A percentile compares a stretch with the other conserved stretches of the same genome.
Conservation (phyloP, 1,140 invertebrate genomes). For the Danaus plexippus region DNA sequence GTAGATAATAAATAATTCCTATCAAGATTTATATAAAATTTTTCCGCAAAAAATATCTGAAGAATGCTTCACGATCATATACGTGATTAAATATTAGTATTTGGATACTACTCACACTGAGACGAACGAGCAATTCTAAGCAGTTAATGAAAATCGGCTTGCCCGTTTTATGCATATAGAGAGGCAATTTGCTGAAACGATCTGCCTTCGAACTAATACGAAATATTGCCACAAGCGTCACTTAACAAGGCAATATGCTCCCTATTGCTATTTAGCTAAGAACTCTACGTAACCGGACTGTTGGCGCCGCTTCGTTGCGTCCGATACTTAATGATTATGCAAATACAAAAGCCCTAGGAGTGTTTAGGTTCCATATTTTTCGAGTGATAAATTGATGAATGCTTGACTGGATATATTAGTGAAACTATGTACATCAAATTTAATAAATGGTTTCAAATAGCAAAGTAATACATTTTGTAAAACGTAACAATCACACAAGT, state of each 20-base stretch:
- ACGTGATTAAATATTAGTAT: conserved; percentile 10
- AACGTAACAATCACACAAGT: too few species aligned
- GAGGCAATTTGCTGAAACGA: conserved; percentile 58
- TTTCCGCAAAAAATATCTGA: conserved; percentile 5
- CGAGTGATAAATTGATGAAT: conserved; percentile 40
- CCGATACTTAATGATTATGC: conserved; percentile 55
- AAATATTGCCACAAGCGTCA: conserved; percentile 35
- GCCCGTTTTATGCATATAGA: conserved; percentile 63
- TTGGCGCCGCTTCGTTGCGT: conserved; percentile 29
- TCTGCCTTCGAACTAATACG: conserved; percentile 53
- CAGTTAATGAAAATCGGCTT: conserved; percentile 63
- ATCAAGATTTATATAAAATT: not conserved
- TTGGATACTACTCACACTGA: conserved; percentile 33
- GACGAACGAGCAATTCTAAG: conserved; percentile 35
- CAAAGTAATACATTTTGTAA: not conserved
- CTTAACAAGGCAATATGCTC: conserved; percentile 21
- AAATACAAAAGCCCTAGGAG: conserved; percentile 44
- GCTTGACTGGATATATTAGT: conserved; percentile 24
- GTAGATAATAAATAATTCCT: not conserved
- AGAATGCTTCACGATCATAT: conserved; percentile 4
- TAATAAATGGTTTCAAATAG: conserved; percentile 20
- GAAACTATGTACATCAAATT: conserved; percentile 21
- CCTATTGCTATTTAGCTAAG: conserved; percentile 18
- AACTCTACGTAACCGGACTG: conserved; percentile 12
- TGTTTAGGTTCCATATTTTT: conserved; percentile 42